Evolutionary conservation across 2,888 invertebrate genomes (phyloP), one percentile per base, ranked within the genome.

Genomic region (Polydrusus cervinus): DNA sequence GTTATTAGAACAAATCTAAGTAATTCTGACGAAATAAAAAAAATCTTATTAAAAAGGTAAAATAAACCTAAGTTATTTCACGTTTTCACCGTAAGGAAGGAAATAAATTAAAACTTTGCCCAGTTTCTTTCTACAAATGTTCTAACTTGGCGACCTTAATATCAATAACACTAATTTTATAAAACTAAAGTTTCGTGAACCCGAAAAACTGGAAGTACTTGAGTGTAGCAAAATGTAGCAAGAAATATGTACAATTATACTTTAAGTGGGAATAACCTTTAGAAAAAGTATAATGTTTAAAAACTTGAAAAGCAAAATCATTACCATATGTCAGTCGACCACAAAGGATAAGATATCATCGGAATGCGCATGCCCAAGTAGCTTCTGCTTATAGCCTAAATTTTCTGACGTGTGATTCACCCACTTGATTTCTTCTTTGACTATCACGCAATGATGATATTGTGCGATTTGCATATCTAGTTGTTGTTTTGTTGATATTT

Each of bases 91-190:
- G 66, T 40, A 55, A 60, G 47, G 43, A 55, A 66, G 60, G 49
- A 66, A 60, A 72, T 72, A 73, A 73, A 73, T 73, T 73, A 68
- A 73, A 73, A 73, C 60, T 62, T 73, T 67, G 65, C 14, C 57
- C 67, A 57, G 66, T 38, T 66, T 65, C 61, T 68, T 73, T 68
- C 73, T 73, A 68, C 61, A 61, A 73, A 73, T 61, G 73, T 61
- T 67, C 73, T 43, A 73, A 73, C 67, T 43, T 73, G 61, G 67
- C 61, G 73, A 68, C 73, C 73, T 73, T 73, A 73, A 73, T 73
- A 73, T 73, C 73, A 73, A 73, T 73, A 73, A 67, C 62, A 67
- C 68, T 73, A 73, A 73, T 73, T 73, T 73, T 67, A 73, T 67
- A 62, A 73, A 73, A 68, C 18, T 66, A 47, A 49, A 72, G 68